These are phyloP conservation scores for Orthochromis indermauri DNA, from an alignment of 2,113 vertebrate species.

Conservation along the genomic window DNA sequence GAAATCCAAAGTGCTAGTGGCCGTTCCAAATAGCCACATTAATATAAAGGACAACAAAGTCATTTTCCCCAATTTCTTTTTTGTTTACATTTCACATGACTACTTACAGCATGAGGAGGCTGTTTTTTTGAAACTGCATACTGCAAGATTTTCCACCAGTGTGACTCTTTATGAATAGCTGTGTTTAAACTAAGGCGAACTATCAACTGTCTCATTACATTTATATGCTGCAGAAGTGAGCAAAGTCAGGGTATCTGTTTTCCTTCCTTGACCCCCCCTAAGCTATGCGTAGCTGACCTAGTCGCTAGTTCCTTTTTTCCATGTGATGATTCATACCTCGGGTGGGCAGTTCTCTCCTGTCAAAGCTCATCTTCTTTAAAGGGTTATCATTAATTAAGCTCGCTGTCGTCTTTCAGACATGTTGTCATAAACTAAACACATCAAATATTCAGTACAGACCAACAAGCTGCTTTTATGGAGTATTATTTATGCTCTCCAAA, in stretches of 20 bases:
- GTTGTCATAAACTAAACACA: conserved; percentile 33
- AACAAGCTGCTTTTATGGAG: background rate
- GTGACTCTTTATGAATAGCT: background rate
- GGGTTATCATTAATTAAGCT: background rate
- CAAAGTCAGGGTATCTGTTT: background rate
- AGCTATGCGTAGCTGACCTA: background rate
- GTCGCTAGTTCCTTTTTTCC: background rate
- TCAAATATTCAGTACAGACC: conserved; percentile 34
- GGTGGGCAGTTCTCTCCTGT: background rate
- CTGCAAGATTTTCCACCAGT: background rate
- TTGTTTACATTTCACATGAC: background rate
- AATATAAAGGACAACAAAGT: background rate
- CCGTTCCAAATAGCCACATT: background rate
- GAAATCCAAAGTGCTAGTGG: background rate
- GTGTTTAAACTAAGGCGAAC: background rate
- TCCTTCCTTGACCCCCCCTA: background rate
- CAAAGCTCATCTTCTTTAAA: conserved; percentile 19
- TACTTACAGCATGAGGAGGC: background rate
- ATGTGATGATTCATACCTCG: background rate
- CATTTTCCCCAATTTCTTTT: background rate
- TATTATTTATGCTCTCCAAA: background rate
- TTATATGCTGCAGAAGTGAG: background rate
- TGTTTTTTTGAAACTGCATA: background rate
- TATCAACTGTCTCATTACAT: background rate
- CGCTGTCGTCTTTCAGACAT: background rate